A percentile compares a stretch with the other conserved stretches of the same genome.
Conservation (phyloP, 2,797 vertebrate species). For the Myotis planiceps region DNA sequence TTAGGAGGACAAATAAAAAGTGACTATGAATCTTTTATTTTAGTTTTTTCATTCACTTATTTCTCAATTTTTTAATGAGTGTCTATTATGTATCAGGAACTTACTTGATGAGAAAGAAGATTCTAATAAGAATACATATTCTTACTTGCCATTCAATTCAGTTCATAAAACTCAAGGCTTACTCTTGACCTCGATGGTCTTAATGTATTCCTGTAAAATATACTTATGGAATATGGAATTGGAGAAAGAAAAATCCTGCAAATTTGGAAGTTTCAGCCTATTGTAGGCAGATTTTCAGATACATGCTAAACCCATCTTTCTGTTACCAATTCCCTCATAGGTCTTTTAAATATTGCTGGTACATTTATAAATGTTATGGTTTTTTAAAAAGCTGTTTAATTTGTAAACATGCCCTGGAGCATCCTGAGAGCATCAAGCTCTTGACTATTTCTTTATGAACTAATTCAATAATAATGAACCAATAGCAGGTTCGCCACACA, state of each 20-base stretch:
- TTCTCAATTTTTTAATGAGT: neutral
- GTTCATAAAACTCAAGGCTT: neutral
- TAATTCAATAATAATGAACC: conserved; percentile 50
- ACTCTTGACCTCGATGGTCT: neutral
- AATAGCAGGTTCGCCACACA: neutral
- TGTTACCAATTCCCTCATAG: neutral
- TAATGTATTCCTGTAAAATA: neutral
- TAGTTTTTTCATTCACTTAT: neutral
- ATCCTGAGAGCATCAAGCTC: conserved; percentile 55
- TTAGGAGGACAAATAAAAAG: neutral
- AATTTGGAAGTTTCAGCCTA: neutral
- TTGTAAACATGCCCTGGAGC: conserved; percentile 68
- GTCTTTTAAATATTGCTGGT: conserved; percentile 54
- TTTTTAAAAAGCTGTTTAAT: conserved; percentile 41
- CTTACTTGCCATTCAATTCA: neutral
- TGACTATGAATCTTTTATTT: neutral
- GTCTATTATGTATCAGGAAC: neutral
- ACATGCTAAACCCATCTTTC: neutral
- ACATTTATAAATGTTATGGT: conserved; percentile 26
- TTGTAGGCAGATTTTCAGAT: neutral
- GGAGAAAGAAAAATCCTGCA: neutral
- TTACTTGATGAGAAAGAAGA: neutral
- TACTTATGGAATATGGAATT: neutral
- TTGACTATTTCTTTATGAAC: conserved; percentile 64
- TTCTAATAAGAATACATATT: neutral